Evolutionary conservation across 2,888 invertebrate genomes (phyloP).

Genomic region (Lycophotia porphyrea): DNA sequence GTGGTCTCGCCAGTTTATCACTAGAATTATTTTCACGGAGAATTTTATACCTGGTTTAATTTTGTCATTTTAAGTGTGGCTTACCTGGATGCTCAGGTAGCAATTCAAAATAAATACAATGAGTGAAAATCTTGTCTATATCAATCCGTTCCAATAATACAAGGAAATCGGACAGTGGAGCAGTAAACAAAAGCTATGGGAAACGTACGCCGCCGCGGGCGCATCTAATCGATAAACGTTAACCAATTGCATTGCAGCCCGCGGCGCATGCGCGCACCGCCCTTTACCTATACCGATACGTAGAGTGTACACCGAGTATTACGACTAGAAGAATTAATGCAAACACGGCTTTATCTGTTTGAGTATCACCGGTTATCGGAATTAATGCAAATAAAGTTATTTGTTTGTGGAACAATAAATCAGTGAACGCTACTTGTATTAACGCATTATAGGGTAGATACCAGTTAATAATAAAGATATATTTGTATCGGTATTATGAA

Average conservation of each 20-base stretch:
- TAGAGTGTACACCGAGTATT: constrained; percentile 27
- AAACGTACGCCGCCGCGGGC: constrained; percentile 73
- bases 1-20: constrained; percentile 42
- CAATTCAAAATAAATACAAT: constrained; percentile 11
- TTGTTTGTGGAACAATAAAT: constrained; percentile 69
- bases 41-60: neutral
- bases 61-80: neutral
- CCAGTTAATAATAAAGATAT: constrained; percentile 49
- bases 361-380: constrained; percentile 62
- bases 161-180: constrained; percentile 64
- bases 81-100: constrained; percentile 4
- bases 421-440: constrained; percentile 67
- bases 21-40: constrained; percentile 19
- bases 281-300: constrained; percentile 57
- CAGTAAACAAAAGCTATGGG: constrained; percentile 72
- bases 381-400: constrained; percentile 70
- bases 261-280: constrained; percentile 65
- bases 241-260: constrained; percentile 78
- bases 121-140: constrained; percentile 26
- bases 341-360: constrained; percentile 62
- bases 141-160: constrained; percentile 43
- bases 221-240: constrained; percentile 85
- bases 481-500: constrained; percentile 17
- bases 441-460: constrained; percentile 45
- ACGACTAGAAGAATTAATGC: constrained; percentile 65